phyloP scores from a whole-genome alignment of 2,113 vertebrate genomes.

The Pachycephala philippinensis region DNA sequence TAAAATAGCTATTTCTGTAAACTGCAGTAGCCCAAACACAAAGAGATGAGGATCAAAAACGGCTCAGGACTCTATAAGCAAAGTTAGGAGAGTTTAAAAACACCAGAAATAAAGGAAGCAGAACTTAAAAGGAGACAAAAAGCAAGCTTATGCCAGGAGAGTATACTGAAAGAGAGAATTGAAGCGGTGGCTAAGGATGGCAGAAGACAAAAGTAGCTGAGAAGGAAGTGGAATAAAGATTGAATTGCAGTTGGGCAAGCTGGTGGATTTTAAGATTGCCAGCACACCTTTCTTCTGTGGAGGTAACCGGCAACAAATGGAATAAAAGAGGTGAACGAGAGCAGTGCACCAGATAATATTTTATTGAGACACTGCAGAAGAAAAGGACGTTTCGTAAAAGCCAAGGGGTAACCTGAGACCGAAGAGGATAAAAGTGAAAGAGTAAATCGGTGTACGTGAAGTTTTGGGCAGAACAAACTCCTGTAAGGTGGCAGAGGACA shows the following conservation, averaged over 20 bases:
- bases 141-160: not conserved
- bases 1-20: not conserved
- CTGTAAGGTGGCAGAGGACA: not conserved
- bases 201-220: not conserved
- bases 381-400: not conserved
- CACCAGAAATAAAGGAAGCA: not conserved
- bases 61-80: not conserved
- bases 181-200: not conserved
- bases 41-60: not conserved
- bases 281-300: not conserved
- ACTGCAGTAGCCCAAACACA: not conserved
- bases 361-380: not conserved
- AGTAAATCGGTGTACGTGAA: rapidly evolving
- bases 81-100: not conserved
- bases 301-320: not conserved
- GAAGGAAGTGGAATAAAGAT: not conserved
- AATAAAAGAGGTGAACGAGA: not conserved
- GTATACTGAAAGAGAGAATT: not conserved
- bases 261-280: not conserved
- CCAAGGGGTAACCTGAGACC: not conserved
- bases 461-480: not conserved
- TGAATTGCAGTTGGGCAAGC: not conserved
- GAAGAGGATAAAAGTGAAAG: not conserved
- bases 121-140: not conserved
- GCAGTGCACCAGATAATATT: not conserved